These are phyloP conservation scores for Leptinotarsa lineolata DNA, from an alignment of 1,140 invertebrate species.

Conservation along the genomic window DNA sequence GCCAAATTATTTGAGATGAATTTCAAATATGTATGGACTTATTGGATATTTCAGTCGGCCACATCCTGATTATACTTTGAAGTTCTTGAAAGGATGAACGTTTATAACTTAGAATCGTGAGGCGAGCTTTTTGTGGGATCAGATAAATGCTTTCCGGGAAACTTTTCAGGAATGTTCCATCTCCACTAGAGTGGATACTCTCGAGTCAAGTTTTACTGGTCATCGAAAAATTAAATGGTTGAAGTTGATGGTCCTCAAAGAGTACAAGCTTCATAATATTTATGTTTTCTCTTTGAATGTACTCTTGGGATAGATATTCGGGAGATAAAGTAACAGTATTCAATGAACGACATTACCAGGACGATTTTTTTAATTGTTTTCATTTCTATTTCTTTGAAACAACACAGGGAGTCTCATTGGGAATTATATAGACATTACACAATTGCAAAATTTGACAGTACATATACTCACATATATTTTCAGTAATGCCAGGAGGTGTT, in stretches of 20 bases:
- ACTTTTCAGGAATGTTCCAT: constrained; percentile 5
- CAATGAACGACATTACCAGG: too few relatives aligned
- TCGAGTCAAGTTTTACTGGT: background rate
- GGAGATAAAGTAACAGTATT: too few relatives aligned
- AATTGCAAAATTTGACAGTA: too few relatives aligned
- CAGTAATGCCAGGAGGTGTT: too few relatives aligned
- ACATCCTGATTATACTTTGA: background rate
- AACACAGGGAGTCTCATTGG: too few relatives aligned
- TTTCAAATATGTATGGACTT: constrained; percentile 8
- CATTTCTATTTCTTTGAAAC: too few relatives aligned
- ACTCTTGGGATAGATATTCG: too few relatives aligned
- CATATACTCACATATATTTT: too few relatives aligned
- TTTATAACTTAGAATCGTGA: background rate
- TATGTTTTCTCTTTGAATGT: too few relatives aligned
- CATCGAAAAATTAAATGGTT: background rate
- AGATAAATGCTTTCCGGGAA: background rate
- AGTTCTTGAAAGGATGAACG: background rate
- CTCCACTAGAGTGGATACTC: background rate
- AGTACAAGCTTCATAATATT: too few relatives aligned
- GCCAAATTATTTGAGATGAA: constrained; percentile 6
- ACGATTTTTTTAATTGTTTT: too few relatives aligned
- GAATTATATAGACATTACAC: too few relatives aligned
- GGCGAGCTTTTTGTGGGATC: background rate
- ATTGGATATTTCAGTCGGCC: background rate
- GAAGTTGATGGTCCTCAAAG: background rate